phyloP scores from a whole-genome alignment of 2,113 vertebrate genomes.

The Hydropotes inermis region DNA sequence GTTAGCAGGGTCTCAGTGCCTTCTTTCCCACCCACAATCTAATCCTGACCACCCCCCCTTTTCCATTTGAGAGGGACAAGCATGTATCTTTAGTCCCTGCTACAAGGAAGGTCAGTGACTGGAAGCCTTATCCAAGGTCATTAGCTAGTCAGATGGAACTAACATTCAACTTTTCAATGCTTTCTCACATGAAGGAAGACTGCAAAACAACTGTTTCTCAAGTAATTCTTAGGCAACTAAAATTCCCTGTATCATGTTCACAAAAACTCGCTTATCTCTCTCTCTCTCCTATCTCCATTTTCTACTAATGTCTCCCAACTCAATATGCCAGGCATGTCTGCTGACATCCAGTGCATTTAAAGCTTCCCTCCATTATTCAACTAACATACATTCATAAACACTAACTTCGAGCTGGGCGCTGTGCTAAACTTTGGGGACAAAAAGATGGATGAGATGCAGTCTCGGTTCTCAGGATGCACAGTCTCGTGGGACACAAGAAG shows the following conservation, averaged over 20 bases:
- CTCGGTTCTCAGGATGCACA: neutral
- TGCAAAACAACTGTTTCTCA: slow-evolving; percentile 35
- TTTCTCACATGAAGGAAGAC: neutral
- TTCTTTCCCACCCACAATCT: neutral
- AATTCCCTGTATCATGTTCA: neutral
- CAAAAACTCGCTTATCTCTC: neutral
- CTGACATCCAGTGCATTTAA: neutral
- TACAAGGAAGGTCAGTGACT: slow-evolving; percentile 29
- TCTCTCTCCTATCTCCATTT: neutral
- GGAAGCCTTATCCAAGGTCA: slow-evolving; percentile 33
- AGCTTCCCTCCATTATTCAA: neutral
- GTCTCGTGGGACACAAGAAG: neutral
- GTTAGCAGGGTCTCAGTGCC: neutral
- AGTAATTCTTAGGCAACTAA: slow-evolving; percentile 8
- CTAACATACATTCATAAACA: slow-evolving; percentile 1
- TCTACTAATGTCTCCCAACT: neutral
- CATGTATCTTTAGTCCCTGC: neutral
- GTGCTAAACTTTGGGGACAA: neutral
- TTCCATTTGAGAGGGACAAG: neutral
- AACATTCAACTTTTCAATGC: neutral
- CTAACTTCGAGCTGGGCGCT: neutral
- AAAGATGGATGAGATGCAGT: neutral
- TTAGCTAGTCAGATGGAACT: slow-evolving; percentile 1
- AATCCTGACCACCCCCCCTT: neutral
- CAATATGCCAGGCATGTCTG: neutral